phyloP scores from a whole-genome alignment of 2,797 vertebrate species.

The Eulemur rubriventer region DNA sequence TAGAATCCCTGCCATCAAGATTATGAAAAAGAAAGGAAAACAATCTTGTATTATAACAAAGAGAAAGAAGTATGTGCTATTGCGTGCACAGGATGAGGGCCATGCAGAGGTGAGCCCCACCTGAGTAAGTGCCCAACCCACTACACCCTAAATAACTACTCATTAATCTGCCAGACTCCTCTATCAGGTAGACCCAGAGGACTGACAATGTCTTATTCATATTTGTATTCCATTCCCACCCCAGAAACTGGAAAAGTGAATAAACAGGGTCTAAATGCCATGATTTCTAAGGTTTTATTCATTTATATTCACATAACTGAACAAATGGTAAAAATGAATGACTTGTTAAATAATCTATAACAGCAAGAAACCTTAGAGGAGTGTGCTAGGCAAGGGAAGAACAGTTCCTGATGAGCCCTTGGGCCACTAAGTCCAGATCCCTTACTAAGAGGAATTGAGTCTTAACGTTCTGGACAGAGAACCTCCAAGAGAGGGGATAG shows the following conservation, averaged over 20 bases:
- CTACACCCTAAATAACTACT: background rate
- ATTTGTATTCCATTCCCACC: background rate
- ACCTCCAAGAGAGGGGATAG: background rate
- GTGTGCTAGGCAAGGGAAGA: background rate
- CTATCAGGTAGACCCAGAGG: background rate
- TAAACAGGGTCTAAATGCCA: background rate
- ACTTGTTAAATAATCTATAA: constrained; percentile 21
- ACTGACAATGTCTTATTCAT: background rate
- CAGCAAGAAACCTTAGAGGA: background rate
- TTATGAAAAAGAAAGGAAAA: background rate
- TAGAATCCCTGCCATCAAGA: background rate
- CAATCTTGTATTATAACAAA: background rate
- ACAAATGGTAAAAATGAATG: background rate
- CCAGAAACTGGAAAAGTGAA: background rate
- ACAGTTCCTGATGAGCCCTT: background rate
- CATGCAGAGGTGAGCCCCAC: background rate
- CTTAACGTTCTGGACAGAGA: background rate
- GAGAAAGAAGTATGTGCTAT: background rate
- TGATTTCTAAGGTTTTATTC: background rate
- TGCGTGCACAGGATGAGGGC: background rate
- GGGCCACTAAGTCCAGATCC: background rate
- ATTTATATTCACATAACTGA: background rate
- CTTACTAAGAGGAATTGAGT: background rate
- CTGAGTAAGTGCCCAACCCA: background rate
- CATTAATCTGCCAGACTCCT: background rate